Percentiles rank a stretch among this genome's conserved stretches.
phyloP scores from a whole-genome alignment of 2,797 vertebrate genomes.

The Anabas testudineus region DNA sequence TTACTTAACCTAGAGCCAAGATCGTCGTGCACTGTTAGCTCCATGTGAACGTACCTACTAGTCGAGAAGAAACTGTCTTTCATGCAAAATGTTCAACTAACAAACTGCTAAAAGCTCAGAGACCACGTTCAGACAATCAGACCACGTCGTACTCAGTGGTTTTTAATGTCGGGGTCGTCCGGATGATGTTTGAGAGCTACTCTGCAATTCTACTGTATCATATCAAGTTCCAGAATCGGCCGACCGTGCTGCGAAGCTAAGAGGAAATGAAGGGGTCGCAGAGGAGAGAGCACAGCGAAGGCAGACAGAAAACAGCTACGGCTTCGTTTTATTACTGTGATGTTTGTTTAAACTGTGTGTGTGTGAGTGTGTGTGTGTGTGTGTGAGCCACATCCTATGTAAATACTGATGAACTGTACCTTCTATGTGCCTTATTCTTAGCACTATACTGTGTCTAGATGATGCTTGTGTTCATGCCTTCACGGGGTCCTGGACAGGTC shows the following conservation, averaged over 20 bases:
- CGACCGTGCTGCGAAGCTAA: slow-evolving; percentile 10
- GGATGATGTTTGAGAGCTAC: slow-evolving; percentile 22
- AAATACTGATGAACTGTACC: slow-evolving; percentile 58
- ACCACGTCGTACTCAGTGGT: background rate
- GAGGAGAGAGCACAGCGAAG: slow-evolving; percentile 9
- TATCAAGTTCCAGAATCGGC: slow-evolving; percentile 21
- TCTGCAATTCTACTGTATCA: slow-evolving; percentile 57
- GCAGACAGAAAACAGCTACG: background rate
- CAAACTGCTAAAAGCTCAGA: background rate
- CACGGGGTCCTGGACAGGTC: slow-evolving; percentile 27
- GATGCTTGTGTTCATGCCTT: slow-evolving; percentile 46
- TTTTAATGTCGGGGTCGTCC: background rate
- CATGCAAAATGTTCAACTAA: background rate
- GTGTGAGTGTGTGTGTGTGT: slow-evolving; percentile 40
- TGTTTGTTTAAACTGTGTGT: slow-evolving; percentile 59
- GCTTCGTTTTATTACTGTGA: slow-evolving; percentile 73
- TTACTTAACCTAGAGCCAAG: background rate
- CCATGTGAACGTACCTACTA: background rate
- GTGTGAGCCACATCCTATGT: slow-evolving; percentile 64
- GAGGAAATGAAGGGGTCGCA: slow-evolving; percentile 30
- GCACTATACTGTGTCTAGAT: slow-evolving; percentile 5
- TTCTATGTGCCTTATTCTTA: slow-evolving; percentile 43
- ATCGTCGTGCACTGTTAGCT: slow-evolving; percentile 3
- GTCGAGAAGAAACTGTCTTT: background rate
- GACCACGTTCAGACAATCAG: background rate